Evolutionary conservation across 2,797 vertebrate genomes (phyloP), one percentile per base, ranked within the genome.

Genomic region (Pipistrellus pygmaeus): DNA sequence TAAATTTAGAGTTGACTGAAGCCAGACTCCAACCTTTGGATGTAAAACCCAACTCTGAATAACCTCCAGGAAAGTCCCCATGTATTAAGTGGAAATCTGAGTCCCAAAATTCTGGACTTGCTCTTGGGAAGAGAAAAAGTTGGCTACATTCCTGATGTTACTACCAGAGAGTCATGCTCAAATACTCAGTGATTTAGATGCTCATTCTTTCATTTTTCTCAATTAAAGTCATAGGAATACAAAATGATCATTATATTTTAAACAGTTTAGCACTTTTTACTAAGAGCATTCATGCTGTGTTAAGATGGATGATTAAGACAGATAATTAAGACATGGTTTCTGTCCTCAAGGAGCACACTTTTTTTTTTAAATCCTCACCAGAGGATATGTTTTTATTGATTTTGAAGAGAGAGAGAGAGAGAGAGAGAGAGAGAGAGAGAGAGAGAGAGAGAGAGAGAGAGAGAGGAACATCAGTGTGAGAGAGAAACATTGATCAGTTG

Each of bases 1-100:
- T 86, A 93, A 95, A 88, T 86, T 48, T 73, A 73, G 72, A 51
- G 66, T 73, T 96, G 81, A 64, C 80, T 95, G n/a, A 73, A 92
- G 85, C n/a, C 72, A 81, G 71, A 60, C 35, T 96, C 69, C 57
- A 90, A 88, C 55, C n/a, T 55, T 73, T 78, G 35, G n/a, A 75
- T 92, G 10, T 55, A 85, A 97, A 96, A 85, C 20, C 73, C 78
- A 72, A 53, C 27, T 32, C 78, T 82, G 81, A 92, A 76, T 84
- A 86, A 64, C 46, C 78, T 95, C 41, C 18, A 72, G 84, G 87
- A 90, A 27, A 27, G 69, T 87, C 27, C 57, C 75, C 38, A 25
- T 46, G 64, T 91, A 86, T 91, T 77, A 90, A 85, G 69, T 53
- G 48, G 23, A 78, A 96, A 53, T 53, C 57, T 62, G 13, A 71